Base-by-base conservation (phyloP, 2,888 invertebrate genomes). In the Trichopria drosophilae region DNA sequence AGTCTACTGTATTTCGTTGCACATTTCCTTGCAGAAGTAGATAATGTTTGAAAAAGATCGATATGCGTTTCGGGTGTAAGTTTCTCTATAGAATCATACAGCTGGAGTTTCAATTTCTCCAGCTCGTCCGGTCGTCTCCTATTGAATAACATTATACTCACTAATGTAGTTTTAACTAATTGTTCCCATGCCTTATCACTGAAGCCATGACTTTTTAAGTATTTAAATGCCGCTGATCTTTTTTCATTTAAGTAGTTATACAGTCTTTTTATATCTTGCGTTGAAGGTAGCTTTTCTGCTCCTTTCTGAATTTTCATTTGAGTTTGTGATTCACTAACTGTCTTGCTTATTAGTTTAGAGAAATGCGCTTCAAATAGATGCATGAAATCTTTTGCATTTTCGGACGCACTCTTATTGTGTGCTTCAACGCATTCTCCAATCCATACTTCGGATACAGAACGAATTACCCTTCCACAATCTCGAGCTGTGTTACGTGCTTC, bases 371-470 rank as follows among this genome's bases (percentile, higher is more conserved):
- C 20, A 15, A 60, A 43, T 3, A 61, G 24, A 37, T 55, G 53
- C 9, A 55, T 10, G 37, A 59, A 64, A 15, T 60, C 35, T 40
- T 61, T 45, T 1, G 47, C 36, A n/a, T 51, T 24, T 51, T n/a
- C n/a, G n/a, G n/a, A n/a, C n/a, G n/a, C n/a, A n/a, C n/a, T n/a
- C n/a, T n/a, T n/a, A n/a, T n/a, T n/a, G n/a, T n/a, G n/a, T n/a
- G n/a, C n/a, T n/a, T n/a, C n/a, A n/a, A n/a, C n/a, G n/a, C n/a
- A n/a, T n/a, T n/a, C n/a, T n/a, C n/a, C n/a, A n/a, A n/a, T n/a
- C n/a, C n/a, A n/a, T n/a, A n/a, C n/a, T n/a, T n/a, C n/a, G n/a
- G n/a, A n/a, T n/a, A n/a, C n/a, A n/a, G n/a, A n/a, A n/a, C n/a
- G n/a, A n/a, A 26, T 15, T 6, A 39, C 12, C 18, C 39, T 23